These are phyloP conservation scores for Clistopyga incitator DNA, from an alignment of 2,888 invertebrate genomes.

Conservation along the genomic window DNA sequence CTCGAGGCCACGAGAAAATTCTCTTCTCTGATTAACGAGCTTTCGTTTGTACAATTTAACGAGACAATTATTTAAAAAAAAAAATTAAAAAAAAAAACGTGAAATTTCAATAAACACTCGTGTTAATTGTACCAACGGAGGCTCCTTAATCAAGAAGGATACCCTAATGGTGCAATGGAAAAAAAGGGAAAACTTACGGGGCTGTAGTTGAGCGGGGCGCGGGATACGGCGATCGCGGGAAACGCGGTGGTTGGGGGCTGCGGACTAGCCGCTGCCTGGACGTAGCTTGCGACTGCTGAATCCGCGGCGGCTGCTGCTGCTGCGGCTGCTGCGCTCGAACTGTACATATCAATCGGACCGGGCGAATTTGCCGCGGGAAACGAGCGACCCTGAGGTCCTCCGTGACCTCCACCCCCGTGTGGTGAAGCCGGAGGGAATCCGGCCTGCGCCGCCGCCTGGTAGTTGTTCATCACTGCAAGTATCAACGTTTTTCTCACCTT, in stretches of 20 bases:
- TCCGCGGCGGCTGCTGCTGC: slow-evolving; percentile 87
- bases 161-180: slow-evolving; percentile 34
- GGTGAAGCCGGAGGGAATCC: slow-evolving; percentile 94
- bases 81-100: too few species aligned
- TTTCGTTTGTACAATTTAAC: neutral
- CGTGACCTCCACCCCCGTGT: slow-evolving; percentile 88
- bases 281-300: slow-evolving; percentile 93
- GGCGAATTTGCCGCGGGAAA: slow-evolving; percentile 97
- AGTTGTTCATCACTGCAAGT: slow-evolving; percentile 97
- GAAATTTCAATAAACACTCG: neutral
- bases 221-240: slow-evolving; percentile 96
- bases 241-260: slow-evolving; percentile 95
- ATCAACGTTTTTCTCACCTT: slow-evolving; percentile 45
- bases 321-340: slow-evolving; percentile 90
- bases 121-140: neutral
- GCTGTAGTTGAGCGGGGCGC: slow-evolving; percentile 96
- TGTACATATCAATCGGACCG: slow-evolving; percentile 97
- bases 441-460: slow-evolving; percentile 92
- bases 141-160: neutral
- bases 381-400: slow-evolving; percentile 88
- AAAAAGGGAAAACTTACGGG: slow-evolving; percentile 89
- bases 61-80: neutral
- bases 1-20: neutral
- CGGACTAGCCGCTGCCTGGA: slow-evolving; percentile 97
- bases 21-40: neutral